Conservation (phyloP, 2,888 invertebrate genomes). For the Chrysolina oricalcia region DNA sequence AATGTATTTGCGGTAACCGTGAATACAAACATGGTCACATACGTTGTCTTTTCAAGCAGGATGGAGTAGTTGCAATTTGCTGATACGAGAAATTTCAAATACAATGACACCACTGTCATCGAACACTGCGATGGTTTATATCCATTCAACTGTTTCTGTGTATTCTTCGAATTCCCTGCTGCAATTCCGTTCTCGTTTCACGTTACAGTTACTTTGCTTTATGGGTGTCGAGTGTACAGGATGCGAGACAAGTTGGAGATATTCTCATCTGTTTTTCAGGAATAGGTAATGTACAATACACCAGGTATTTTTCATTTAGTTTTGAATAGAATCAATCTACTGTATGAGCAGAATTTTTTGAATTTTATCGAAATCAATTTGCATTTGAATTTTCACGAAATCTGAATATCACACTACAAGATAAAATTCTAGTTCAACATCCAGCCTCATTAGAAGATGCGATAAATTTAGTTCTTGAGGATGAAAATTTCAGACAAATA, state of each 20-base stretch:
- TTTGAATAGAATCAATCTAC: too few relatives aligned
- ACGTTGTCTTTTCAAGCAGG: not conserved
- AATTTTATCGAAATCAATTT: too few relatives aligned
- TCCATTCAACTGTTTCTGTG: slow-evolving; percentile 42
- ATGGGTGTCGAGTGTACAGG: slow-evolving; percentile 28
- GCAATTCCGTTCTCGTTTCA: slow-evolving; percentile 46
- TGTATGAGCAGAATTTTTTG: too few relatives aligned
- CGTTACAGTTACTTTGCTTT: slow-evolving; percentile 49
- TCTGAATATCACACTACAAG: too few relatives aligned
- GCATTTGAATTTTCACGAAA: too few relatives aligned
- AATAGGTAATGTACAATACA: not conserved
- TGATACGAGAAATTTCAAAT: slow-evolving; percentile 38
- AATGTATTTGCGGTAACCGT: not conserved
- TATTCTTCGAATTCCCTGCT: slow-evolving; percentile 43
- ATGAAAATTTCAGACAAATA: too few relatives aligned
- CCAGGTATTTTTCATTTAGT: not conserved
- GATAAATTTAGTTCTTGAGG: too few relatives aligned
- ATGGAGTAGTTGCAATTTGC: slow-evolving; percentile 27
- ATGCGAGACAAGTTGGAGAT: not conserved
- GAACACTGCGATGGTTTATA: slow-evolving; percentile 28
- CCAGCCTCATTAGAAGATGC: too few relatives aligned
- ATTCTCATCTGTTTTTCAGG: not conserved
- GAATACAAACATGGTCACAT: not conserved
- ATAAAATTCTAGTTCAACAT: too few relatives aligned
- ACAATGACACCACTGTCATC: slow-evolving; percentile 50